These are phyloP conservation scores for Schizopygopsis pylzovi DNA, from an alignment of 2,797 vertebrate genomes.

Conservation along the genomic window DNA sequence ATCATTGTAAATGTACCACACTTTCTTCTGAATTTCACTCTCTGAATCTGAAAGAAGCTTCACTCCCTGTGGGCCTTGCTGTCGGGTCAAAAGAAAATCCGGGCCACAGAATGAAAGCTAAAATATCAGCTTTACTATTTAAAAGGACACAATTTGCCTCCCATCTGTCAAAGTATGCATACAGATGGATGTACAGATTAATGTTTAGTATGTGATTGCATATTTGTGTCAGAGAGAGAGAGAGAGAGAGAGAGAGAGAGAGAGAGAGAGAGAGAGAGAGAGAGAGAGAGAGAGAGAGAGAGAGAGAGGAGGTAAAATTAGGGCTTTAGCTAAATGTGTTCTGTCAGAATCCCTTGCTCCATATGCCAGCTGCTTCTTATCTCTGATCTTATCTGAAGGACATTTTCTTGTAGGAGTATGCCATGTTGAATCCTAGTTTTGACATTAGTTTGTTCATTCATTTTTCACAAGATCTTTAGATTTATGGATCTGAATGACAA, in stretches of 20 bases:
- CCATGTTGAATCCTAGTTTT: conserved; percentile 8
- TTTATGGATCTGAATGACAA: not conserved
- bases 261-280: not conserved
- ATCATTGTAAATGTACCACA: not conserved
- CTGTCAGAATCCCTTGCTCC: conserved; percentile 28
- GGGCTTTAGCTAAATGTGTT: conserved; percentile 23
- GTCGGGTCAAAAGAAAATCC: conserved; percentile 24
- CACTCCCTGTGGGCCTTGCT: not conserved
- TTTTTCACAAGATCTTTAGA: not conserved
- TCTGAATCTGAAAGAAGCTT: conserved; percentile 3
- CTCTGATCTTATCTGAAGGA: conserved; percentile 30
- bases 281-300: not conserved
- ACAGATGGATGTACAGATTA: conserved; percentile 52
- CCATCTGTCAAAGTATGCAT: conserved; percentile 53
- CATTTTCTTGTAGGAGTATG: conserved; percentile 24
- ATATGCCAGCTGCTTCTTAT: conserved; percentile 19
- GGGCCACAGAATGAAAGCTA: conserved; percentile 27
- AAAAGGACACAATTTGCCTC: conserved; percentile 47
- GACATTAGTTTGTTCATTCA: not conserved
- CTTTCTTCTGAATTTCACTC: not conserved
- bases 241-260: not conserved
- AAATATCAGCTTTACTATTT: conserved; percentile 42
- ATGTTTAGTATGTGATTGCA: conserved; percentile 24
- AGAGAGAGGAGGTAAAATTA: not conserved
- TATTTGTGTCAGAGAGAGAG: conserved; percentile 15